Evolutionary conservation across 2,113 vertebrate genomes (phyloP).

Genomic region (Myiagra hebetior): DNA sequence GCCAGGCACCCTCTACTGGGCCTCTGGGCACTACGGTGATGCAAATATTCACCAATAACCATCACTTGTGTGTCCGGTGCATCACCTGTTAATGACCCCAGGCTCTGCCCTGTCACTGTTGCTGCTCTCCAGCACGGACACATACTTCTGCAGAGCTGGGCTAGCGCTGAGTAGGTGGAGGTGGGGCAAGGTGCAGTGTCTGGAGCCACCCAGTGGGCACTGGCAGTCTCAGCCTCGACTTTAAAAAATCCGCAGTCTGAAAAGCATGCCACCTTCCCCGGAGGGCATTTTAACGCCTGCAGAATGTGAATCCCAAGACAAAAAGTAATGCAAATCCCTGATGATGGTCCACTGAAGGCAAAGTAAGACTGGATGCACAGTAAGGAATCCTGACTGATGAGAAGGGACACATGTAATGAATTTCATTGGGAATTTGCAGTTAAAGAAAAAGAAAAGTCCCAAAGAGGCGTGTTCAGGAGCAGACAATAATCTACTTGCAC

Average conservation of each 20-base stretch:
- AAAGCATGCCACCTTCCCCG: neutral
- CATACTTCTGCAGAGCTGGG: neutral
- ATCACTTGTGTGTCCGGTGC: neutral
- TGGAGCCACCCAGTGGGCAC: slow-evolving; percentile 27
- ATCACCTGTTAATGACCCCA: neutral
- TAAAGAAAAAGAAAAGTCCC: neutral
- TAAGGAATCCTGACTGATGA: neutral
- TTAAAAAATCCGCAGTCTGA: neutral
- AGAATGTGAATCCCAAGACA: neutral
- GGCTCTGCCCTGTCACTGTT: neutral
- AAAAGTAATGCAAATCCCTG: neutral
- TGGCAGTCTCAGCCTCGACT: neutral
- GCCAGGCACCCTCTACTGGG: neutral
- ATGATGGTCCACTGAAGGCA: neutral
- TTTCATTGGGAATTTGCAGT: neutral
- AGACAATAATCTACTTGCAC: neutral
- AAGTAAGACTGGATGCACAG: neutral
- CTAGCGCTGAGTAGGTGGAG: neutral
- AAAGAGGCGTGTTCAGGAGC: neutral
- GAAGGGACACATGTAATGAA: neutral
- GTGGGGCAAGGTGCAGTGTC: neutral
- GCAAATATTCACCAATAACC: neutral
- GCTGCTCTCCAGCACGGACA: neutral
- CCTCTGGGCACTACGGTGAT: accelerated
- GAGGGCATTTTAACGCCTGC: neutral